A percentile compares a stretch with the other conserved stretches of the same genome.
phyloP scores from a whole-genome alignment of 92 coral and sea anemone species.

The Palythoa grandis region DNA sequence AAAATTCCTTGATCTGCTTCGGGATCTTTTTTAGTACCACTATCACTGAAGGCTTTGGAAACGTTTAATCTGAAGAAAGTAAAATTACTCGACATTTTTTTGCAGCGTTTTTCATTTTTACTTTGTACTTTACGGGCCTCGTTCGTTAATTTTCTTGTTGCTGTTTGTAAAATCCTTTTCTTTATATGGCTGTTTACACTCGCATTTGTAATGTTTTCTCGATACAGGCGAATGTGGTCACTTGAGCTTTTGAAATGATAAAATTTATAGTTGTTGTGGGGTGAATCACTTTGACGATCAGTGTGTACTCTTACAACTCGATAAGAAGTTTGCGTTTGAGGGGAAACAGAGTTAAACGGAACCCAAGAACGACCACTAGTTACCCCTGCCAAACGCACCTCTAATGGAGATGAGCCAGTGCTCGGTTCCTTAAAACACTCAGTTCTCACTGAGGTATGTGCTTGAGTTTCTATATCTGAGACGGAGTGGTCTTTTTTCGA shows the following conservation, averaged over 20 bases:
- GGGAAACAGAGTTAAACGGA: slow-evolving; percentile 32
- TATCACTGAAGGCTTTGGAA: slow-evolving; percentile 21
- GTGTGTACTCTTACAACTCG: slow-evolving; percentile 18
- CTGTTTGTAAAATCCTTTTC: slow-evolving; percentile 39
- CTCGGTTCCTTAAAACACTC: slow-evolving; percentile 17
- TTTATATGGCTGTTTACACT: slow-evolving; percentile 58
- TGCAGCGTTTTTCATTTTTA: slow-evolving; percentile 12
- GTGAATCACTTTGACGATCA: slow-evolving; percentile 38
- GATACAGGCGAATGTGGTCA: slow-evolving; percentile 68
- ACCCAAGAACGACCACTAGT: slow-evolving; percentile 24
- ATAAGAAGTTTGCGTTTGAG: not conserved
- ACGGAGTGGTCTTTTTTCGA: slow-evolving; percentile 23
- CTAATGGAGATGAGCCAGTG: not conserved
- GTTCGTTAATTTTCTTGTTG: slow-evolving; percentile 15
- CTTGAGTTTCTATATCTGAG: slow-evolving; percentile 17
- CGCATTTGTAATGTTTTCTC: slow-evolving; percentile 69
- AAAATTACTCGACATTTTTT: slow-evolving; percentile 32
- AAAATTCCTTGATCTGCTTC: slow-evolving; percentile 49
- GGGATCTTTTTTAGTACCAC: slow-evolving; percentile 5
- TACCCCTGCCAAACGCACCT: not conserved
- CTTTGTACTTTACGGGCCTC: slow-evolving; percentile 1
- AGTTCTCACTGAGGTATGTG: not conserved
- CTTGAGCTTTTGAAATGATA: slow-evolving; percentile 62
- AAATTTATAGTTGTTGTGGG: slow-evolving; percentile 67
- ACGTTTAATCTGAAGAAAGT: slow-evolving; percentile 58